These are phyloP conservation scores for Germaria angustata DNA, from an alignment of 2,888 invertebrate genomes.

Conservation along the genomic window DNA sequence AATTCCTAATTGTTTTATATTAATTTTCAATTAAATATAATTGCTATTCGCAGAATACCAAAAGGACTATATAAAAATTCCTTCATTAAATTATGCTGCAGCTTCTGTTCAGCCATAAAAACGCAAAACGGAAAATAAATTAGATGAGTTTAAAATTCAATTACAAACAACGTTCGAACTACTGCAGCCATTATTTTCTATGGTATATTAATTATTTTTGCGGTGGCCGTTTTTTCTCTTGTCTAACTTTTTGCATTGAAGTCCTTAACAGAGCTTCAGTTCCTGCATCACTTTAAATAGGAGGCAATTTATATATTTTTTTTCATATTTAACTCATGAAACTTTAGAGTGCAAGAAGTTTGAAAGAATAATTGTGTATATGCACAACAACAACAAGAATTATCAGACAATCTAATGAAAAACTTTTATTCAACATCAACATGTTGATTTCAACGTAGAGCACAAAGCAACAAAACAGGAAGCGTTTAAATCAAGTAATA, in stretches of 20 bases:
- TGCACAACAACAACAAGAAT: background rate
- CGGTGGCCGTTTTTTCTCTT: background rate
- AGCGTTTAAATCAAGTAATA: too few relatives aligned
- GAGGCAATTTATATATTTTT: too few relatives aligned
- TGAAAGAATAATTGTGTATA: background rate
- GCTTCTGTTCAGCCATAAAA: background rate
- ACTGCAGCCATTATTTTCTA: background rate
- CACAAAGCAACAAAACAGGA: too few relatives aligned
- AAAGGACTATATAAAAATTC: background rate
- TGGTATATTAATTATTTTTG: background rate
- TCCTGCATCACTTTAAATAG: too few relatives aligned
- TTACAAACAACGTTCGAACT: background rate
- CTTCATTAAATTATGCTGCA: background rate
- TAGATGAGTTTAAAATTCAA: slow-evolving; percentile 28
- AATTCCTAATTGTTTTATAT: too few relatives aligned
- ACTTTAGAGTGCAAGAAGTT: background rate
- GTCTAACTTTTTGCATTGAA: background rate
- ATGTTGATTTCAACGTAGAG: too few relatives aligned
- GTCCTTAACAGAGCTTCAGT: background rate
- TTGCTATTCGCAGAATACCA: background rate
- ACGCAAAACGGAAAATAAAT: background rate
- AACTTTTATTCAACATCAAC: background rate
- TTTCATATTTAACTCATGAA: slow-evolving; percentile 12
- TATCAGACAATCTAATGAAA: slow-evolving; percentile 11
- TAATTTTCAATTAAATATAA: background rate